Evolutionary conservation across 2,797 vertebrate species (phyloP).

Genomic region (Crax fasciolata): DNA sequence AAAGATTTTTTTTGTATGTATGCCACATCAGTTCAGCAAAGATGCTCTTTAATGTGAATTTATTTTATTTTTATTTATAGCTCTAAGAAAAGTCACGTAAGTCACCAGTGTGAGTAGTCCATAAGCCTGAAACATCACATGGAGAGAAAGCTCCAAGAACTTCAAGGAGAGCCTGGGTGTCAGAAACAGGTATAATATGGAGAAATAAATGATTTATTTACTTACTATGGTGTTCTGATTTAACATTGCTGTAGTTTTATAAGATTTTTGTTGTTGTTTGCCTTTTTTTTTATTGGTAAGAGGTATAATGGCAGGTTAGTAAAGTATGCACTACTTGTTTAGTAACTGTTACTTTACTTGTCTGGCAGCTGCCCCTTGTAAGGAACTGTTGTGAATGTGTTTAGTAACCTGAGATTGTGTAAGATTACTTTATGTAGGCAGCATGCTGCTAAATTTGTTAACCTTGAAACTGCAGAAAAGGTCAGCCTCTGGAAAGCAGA

Average conservation of each 20-base stretch:
- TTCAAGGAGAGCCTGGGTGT: conserved; percentile 80
- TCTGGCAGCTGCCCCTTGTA: not conserved
- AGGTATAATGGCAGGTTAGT: not conserved
- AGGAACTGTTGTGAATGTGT: conserved; percentile 34
- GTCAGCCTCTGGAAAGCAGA: conserved; percentile 54
- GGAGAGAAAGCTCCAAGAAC: conserved; percentile 80
- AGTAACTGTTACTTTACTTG: not conserved
- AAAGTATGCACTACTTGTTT: not conserved
- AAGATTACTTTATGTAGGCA: conserved; percentile 33
- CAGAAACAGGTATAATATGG: conserved; percentile 85
- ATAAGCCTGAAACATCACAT: conserved; percentile 80
- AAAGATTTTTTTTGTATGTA: not conserved
- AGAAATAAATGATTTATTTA: not conserved
- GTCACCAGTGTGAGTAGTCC: conserved; percentile 80
- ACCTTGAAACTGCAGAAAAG: conserved; percentile 54
- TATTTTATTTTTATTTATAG: conserved; percentile 60
- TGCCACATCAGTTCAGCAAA: not conserved
- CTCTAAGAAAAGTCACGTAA: conserved; percentile 73
- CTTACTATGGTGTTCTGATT: not conserved
- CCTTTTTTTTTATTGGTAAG: not conserved
- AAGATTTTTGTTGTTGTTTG: not conserved
- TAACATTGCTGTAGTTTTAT: not conserved
- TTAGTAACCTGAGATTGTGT: conserved; percentile 71
- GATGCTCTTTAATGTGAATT: not conserved
- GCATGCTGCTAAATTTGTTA: conserved; percentile 25